Percentiles rank a stretch among this genome's conserved stretches.
Conservation (phyloP, 2,797 vertebrate genomes). For the Catharus ustulatus region DNA sequence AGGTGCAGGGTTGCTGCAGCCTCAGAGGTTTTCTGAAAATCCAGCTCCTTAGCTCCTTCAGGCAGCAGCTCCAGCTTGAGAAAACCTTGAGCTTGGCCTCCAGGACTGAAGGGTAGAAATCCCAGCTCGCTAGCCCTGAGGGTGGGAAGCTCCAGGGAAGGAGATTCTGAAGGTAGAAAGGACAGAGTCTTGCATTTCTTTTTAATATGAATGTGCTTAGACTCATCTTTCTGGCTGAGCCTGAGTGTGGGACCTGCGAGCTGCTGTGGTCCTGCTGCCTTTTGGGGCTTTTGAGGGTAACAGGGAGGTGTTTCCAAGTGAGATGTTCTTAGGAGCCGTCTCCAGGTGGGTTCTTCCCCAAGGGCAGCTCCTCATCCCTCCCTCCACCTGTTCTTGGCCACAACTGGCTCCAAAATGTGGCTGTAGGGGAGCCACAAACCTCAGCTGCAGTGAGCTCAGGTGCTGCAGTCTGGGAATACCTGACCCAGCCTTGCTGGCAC, state of each 20-base stretch:
- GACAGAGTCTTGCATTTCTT: neutral
- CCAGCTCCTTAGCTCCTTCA: neutral
- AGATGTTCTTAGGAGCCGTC: neutral
- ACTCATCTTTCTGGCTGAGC: neutral
- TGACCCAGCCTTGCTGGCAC: rapidly evolving
- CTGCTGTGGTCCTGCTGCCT: neutral
- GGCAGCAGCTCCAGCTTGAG: neutral
- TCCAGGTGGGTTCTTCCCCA: neutral
- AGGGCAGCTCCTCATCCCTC: neutral
- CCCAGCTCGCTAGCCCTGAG: neutral
- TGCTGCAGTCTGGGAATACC: neutral
- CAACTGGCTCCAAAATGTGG: neutral
- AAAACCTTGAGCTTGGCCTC: neutral
- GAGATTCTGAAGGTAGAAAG: neutral
- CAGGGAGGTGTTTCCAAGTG: neutral
- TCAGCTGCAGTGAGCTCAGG: neutral
- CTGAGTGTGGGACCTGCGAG: neutral
- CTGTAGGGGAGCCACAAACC: neutral
- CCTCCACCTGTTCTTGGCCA: rapidly evolving
- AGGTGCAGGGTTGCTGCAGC: neutral
- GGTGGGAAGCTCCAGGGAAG: neutral
- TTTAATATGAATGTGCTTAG: neutral
- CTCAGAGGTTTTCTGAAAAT: neutral
- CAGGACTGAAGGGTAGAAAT: neutral
- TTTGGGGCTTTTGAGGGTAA: neutral